phyloP scores from a whole-genome alignment of 2,888 invertebrate species.

The Drosophila nr. perissopoda region DNA sequence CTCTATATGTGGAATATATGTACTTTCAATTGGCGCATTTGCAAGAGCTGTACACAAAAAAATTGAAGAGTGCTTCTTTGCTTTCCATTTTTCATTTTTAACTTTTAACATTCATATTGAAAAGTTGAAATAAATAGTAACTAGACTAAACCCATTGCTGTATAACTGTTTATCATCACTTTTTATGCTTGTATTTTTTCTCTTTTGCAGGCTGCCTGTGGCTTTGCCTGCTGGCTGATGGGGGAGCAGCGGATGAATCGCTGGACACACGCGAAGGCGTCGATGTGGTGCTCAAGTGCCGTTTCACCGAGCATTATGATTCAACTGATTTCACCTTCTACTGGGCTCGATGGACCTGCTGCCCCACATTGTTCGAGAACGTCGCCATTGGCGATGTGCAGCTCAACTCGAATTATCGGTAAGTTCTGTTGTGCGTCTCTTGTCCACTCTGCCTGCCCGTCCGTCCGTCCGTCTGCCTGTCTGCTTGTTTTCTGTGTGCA shows the following conservation, averaged over 20 bases:
- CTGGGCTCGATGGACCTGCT: conserved; percentile 92
- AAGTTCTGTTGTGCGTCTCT: conserved; percentile 82
- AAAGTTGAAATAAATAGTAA: background rate
- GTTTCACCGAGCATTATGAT: conserved; percentile 90
- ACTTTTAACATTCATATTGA: background rate
- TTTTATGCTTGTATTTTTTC: background rate
- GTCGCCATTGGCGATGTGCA: conserved; percentile 94
- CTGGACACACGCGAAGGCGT: conserved; percentile 94
- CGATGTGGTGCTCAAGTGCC: conserved; percentile 93
- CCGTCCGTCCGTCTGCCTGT: background rate
- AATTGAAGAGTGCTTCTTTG: background rate
- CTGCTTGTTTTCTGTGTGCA: conserved; percentile 59
- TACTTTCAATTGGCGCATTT: background rate
- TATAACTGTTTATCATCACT: background rate
- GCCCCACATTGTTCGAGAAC: conserved; percentile 92
- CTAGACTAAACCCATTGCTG: background rate
- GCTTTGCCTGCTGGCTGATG: conserved; percentile 22
- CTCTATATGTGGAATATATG: background rate
- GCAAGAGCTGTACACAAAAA: background rate
- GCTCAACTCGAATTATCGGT: conserved; percentile 94
- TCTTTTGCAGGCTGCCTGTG: conserved; percentile 41
- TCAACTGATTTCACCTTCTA: conserved; percentile 92
- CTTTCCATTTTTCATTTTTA: background rate
- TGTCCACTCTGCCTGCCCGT: background rate
- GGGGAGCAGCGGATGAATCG: conserved; percentile 78